Evolutionary conservation across 2,113 vertebrate species (phyloP).

Genomic region (Tragelaphus scriptus): DNA sequence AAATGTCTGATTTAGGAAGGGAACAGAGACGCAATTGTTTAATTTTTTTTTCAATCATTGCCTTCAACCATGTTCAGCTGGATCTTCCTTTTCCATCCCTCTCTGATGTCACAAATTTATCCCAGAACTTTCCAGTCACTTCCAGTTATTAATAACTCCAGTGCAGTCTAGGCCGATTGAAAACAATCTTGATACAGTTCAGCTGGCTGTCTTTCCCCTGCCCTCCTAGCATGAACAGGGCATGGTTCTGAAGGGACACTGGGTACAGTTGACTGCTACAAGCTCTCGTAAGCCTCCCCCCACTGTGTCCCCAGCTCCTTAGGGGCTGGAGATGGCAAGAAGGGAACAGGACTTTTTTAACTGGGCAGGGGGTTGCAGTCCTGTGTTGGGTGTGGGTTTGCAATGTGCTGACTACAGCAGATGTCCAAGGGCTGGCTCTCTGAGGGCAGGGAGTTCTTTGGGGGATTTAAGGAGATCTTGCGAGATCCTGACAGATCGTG

Average conservation of each 20-base stretch:
- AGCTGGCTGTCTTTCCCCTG: rapidly evolving
- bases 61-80: background rate
- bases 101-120: background rate
- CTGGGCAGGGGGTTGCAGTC: background rate
- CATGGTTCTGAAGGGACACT: background rate
- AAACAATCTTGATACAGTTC: background rate
- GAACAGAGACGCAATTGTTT: background rate
- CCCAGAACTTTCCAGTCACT: background rate
- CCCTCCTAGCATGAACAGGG: background rate
- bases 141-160: background rate
- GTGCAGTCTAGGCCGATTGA: background rate
- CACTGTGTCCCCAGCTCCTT: background rate
- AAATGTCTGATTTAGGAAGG: background rate
- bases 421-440: background rate
- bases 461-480: background rate
- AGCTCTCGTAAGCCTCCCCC: rapidly evolving
- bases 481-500: background rate
- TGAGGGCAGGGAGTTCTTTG: background rate
- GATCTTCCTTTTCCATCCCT: background rate
- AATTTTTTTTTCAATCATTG: background rate
- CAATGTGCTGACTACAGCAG: rapidly evolving
- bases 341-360: background rate
- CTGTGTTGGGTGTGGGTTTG: background rate
- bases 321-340: background rate
- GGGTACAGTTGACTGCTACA: rapidly evolving